A percentile compares a stretch with the other conserved stretches of the same genome.
Conservation (phyloP, 53 echinoderm and acorn worm genomes). For the Echinometra lucunter region DNA sequence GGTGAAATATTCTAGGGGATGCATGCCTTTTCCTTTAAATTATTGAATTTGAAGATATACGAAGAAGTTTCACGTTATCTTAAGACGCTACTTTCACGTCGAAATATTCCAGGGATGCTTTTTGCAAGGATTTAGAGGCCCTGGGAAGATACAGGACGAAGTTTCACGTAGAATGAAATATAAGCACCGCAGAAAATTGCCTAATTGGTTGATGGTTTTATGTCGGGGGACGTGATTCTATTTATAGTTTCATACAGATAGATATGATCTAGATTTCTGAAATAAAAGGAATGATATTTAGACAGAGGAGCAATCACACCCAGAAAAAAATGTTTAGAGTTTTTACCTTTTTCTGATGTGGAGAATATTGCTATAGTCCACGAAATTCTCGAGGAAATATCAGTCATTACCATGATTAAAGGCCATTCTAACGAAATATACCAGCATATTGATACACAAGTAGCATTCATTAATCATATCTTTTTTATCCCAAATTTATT, state of each 20-base stretch:
- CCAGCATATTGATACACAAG: too few species aligned
- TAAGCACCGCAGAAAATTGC: neutral
- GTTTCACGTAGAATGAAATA: neutral
- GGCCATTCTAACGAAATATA: neutral
- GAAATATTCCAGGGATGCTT: neutral
- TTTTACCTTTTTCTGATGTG: neutral
- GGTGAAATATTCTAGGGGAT: constrained; percentile 3
- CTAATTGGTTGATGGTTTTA: neutral
- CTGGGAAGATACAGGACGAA: neutral
- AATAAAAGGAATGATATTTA: neutral
- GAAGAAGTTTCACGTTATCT: too few species aligned
- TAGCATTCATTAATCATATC: too few species aligned
- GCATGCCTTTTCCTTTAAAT: too few species aligned
- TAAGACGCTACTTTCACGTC: neutral
- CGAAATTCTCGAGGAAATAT: too few species aligned
- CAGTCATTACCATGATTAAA: neutral
- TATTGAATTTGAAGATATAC: neutral
- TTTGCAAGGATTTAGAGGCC: neutral
- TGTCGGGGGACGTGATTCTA: too few species aligned
- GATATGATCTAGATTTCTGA: neutral
- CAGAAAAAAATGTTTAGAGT: too few species aligned
- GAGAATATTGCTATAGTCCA: too few species aligned
- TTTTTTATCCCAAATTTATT: too few species aligned
- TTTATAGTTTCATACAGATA: too few species aligned
- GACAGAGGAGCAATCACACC: neutral